A percentile compares a stretch with the other conserved stretches of the same genome.
Evolutionary conservation across 2,797 vertebrate species (phyloP).

Genomic region (Manis crassicaudata): DNA sequence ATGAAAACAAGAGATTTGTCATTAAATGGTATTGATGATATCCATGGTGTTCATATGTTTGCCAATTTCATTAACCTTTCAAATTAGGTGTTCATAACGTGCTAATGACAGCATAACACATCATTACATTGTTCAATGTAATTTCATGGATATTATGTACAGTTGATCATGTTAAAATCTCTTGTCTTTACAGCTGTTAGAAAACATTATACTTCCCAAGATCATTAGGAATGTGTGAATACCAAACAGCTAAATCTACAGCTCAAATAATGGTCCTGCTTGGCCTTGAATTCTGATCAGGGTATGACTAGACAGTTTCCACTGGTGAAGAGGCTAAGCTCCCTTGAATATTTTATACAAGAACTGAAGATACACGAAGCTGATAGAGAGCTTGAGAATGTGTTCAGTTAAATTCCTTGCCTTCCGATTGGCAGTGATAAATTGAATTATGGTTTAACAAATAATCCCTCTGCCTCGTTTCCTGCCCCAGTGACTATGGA

Average conservation of each 20-base stretch:
- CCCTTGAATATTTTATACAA: not conserved
- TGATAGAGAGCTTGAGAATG: constrained; percentile 47
- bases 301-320: not conserved
- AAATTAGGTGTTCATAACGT: constrained; percentile 83
- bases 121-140: constrained; percentile 84
- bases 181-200: constrained; percentile 85
- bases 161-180: constrained; percentile 80
- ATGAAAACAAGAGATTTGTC: constrained; percentile 81
- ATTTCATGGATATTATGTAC: constrained; percentile 84
- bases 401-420: constrained; percentile 50
- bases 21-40: constrained; percentile 82
- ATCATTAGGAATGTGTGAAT: constrained; percentile 76
- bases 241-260: constrained; percentile 79
- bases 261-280: constrained; percentile 65
- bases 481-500: no score
- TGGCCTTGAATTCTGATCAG: constrained; percentile 22
- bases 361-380: not conserved
- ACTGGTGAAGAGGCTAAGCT: not conserved
- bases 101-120: constrained; percentile 83
- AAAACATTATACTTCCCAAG: constrained; percentile 83
- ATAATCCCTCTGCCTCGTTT: not conserved
- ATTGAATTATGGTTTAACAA: not conserved
- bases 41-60: constrained; percentile 76
- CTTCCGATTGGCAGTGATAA: not conserved
- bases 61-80: constrained; percentile 86